Evolutionary conservation across 2,113 vertebrate genomes (phyloP), one percentile per base, ranked within the genome.

Genomic region (Mesocricetus auratus): DNA sequence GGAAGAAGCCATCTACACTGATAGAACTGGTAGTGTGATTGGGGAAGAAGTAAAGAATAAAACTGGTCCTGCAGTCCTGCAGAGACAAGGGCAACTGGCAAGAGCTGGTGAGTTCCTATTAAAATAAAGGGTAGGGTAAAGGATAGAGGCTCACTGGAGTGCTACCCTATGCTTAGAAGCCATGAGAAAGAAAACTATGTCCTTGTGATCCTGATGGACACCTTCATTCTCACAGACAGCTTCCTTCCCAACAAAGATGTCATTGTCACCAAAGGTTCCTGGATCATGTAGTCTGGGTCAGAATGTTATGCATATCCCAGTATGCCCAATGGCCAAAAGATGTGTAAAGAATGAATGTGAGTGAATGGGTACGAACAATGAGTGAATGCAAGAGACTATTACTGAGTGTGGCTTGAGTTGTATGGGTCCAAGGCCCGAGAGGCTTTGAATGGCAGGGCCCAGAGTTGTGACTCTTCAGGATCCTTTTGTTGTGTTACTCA

Each of bases 291-390:
- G 47, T 69, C 85, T 83, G 50, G 16, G 24, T 26, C 45, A 62
- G 16, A 13, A 9, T 85, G 16, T 39, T 42, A n/a, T 17, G 16
- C 5, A 66, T 88, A 79, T 7, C 2, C 19, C 47, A 47, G 19
- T 36, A 12, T 93, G 62, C 62, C n/a, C 83, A 93, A 68, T 42
- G 50, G 42, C 36, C 58, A 85, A 11, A 50, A 87, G 56, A 75
- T 87, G 58, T 31, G 78, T 94, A 53, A 82, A 58, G 62, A 94
- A 81, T 81, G 86, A 90, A 92, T 86, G 64, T 15, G 83, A 96
- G 91, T 91, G 31, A 91, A 62, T 42, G 22, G 50, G 6, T 78
- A 26, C n/a, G 95, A 82, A 64, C 8, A 60, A 33, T 60, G 56
- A 74, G n/a, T 82, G 53, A 56, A 47, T 2, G 9, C 47, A 93